Evolutionary conservation across 1,140 invertebrate species (phyloP).

Genomic region (Caenorhabditis elegans): DNA sequence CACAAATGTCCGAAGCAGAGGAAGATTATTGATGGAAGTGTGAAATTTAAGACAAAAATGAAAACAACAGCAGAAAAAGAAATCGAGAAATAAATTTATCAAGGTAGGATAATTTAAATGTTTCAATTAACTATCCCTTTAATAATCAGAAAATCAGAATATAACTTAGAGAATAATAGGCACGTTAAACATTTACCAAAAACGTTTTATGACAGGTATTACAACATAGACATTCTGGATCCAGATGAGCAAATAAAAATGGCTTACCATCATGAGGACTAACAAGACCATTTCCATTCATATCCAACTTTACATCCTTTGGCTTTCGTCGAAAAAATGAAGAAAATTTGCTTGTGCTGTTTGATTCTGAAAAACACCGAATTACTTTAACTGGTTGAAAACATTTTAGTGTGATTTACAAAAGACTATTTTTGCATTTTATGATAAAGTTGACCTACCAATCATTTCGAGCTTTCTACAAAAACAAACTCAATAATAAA

Average conservation of each 20-base stretch:
- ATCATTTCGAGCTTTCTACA: not conserved
- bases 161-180: too few species aligned
- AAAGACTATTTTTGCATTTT: too few species aligned
- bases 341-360: not conserved
- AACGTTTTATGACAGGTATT: too few species aligned
- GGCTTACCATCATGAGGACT: not conserved
- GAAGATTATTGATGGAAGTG: not conserved
- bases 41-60: not conserved
- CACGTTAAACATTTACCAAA: too few species aligned
- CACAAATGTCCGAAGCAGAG: not conserved
- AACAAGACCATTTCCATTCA: not conserved
- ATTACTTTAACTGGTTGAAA: not conserved
- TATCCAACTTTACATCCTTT: not conserved
- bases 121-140: too few species aligned
- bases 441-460: too few species aligned
- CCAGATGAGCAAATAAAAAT: not conserved
- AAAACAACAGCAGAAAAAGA: too few species aligned
- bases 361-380: not conserved
- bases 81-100: too few species aligned
- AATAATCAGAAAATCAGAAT: too few species aligned
- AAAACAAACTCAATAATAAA: not conserved
- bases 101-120: too few species aligned
- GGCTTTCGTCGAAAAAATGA: not conserved
- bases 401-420: too few species aligned
- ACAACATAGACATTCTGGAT: too few species aligned